Evolutionary conservation across 2,113 vertebrate genomes (phyloP).

Genomic region (Prionailurus bengalensis): DNA sequence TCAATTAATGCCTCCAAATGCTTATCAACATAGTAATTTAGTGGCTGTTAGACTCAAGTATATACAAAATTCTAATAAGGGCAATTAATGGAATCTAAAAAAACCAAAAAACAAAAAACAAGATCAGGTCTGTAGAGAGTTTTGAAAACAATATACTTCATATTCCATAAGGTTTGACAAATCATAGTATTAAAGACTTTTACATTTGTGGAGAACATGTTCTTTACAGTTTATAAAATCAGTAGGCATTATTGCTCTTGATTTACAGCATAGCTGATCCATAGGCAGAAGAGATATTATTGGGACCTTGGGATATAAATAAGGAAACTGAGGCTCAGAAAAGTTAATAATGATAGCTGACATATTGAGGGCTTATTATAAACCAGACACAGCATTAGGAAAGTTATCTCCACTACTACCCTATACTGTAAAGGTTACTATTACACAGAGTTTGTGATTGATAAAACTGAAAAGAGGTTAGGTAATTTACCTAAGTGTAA

Average conservation of each 20-base stretch:
- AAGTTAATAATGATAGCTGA: neutral
- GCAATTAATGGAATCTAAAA: neutral
- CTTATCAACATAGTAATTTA: neutral
- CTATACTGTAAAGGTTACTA: neutral
- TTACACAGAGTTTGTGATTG: neutral
- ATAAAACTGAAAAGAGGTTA: neutral
- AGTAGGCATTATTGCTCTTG: neutral
- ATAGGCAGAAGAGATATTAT: neutral
- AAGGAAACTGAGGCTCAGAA: neutral
- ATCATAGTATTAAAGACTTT: neutral
- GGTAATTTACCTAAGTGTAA: neutral
- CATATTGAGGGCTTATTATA: neutral
- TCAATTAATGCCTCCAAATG: neutral
- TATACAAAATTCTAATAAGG: conserved; percentile 7
- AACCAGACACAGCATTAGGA: neutral
- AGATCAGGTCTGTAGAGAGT: neutral
- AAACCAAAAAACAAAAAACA: neutral
- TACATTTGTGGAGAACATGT: neutral
- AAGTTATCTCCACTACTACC: neutral
- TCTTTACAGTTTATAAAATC: neutral
- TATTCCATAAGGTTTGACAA: neutral
- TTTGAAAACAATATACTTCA: neutral
- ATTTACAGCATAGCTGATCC: neutral
- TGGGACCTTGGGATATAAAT: neutral
- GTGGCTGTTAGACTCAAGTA: neutral